Evolutionary conservation across 1,140 invertebrate species (phyloP).

Genomic region (Apis florea): DNA sequence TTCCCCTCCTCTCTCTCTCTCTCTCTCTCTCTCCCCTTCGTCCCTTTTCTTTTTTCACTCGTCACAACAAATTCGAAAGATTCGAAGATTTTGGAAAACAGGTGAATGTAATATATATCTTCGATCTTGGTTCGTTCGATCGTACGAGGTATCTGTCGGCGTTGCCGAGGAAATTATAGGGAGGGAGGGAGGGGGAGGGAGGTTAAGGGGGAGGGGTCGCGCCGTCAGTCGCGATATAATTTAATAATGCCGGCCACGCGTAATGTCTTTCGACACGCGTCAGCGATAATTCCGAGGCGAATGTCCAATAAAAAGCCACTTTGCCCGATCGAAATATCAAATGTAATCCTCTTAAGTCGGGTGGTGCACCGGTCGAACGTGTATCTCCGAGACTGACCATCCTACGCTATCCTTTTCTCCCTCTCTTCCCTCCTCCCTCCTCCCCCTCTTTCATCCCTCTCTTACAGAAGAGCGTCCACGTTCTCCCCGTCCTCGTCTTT

Average conservation of each 20-base stretch:
- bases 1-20: neutral
- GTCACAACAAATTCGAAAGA: too few species aligned
- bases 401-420: constrained; percentile 48
- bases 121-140: neutral
- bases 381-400: constrained; percentile 74
- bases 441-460: neutral
- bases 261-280: constrained; percentile 70
- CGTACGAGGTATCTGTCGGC: constrained; percentile 24
- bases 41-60: too few species aligned
- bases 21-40: neutral
- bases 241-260: constrained; percentile 60
- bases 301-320: constrained; percentile 78
- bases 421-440: neutral
- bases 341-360: constrained; percentile 79
- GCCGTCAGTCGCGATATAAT: constrained; percentile 59
- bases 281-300: constrained; percentile 70
- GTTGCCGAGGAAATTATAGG: constrained; percentile 54
- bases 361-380: constrained; percentile 66
- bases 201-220: too few species aligned
- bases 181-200: too few species aligned
- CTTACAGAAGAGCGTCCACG: neutral
- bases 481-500: neutral
- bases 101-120: too few species aligned
- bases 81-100: neutral
- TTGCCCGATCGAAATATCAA: constrained; percentile 78